These are phyloP conservation scores for Cerastoderma edule DNA, from an alignment of 2,888 invertebrate genomes.

Conservation along the genomic window DNA sequence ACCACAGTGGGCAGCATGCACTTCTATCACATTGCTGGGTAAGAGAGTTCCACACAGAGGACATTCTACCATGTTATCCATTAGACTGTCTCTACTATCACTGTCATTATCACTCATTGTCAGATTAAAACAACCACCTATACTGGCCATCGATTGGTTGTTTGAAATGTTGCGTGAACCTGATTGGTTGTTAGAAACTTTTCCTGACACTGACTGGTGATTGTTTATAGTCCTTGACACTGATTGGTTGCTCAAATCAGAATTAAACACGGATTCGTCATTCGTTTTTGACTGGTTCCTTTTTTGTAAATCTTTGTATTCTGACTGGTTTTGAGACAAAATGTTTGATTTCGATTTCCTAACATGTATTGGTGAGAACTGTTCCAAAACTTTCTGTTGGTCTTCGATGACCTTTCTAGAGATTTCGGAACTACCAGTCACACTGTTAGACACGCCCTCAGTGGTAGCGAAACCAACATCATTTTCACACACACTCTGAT, in stretches of 20 bases:
- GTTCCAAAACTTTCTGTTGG: not conserved
- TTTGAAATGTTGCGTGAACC: not conserved
- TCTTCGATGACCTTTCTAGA: not conserved
- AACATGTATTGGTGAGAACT: no score
- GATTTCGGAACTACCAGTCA: no score
- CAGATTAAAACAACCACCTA: slow-evolving; percentile 3
- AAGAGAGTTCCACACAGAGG: slow-evolving; percentile 50
- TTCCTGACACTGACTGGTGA: not conserved
- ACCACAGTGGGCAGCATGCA: slow-evolving; percentile 48
- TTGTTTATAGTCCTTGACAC: not conserved
- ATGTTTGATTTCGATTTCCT: no score
- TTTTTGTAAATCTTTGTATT: no score
- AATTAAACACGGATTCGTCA: not conserved
- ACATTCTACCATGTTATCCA: slow-evolving; percentile 34
- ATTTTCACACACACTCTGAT: not conserved
- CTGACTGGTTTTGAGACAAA: no score
- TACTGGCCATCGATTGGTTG: not conserved
- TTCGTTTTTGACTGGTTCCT: not conserved
- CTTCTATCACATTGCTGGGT: slow-evolving; percentile 37
- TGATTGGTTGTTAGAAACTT: not conserved
- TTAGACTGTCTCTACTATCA: slow-evolving; percentile 3
- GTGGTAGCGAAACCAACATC: not conserved
- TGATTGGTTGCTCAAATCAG: not conserved
- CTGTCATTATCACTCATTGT: slow-evolving; percentile 2
- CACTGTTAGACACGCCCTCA: not conserved